A percentile compares a stretch with the other conserved stretches of the same genome.
phyloP scores from a whole-genome alignment of 2,113 vertebrate species.

The Brachypteracias leptosomus region DNA sequence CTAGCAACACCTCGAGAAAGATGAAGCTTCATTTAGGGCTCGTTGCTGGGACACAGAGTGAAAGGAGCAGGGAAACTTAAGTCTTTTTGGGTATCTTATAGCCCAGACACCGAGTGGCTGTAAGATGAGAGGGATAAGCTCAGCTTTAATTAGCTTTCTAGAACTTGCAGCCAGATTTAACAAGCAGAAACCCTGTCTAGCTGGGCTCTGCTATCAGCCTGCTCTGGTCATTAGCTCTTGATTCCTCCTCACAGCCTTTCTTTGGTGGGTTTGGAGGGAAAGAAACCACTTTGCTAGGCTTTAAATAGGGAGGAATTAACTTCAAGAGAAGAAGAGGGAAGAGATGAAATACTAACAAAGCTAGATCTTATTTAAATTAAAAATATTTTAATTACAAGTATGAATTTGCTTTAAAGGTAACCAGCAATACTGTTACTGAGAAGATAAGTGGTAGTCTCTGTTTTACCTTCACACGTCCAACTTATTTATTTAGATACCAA shows the following conservation, averaged over 20 bases:
- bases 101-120: background rate
- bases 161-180: background rate
- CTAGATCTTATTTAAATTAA: background rate
- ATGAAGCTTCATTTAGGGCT: background rate
- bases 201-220: background rate
- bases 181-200: background rate
- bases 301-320: background rate
- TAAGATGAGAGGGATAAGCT: conserved; percentile 35
- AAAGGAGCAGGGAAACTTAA: background rate
- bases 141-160: background rate
- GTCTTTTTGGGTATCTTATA: background rate
- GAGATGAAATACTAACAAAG: background rate
- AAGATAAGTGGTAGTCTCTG: background rate
- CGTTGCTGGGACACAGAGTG: background rate
- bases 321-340: background rate
- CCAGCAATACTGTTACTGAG: background rate
- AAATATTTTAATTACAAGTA: background rate
- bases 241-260: background rate
- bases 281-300: background rate
- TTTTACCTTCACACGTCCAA: background rate
- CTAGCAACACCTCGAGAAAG: background rate
- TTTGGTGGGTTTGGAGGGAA: background rate
- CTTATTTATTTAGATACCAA: background rate
- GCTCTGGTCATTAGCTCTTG: background rate
- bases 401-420: background rate